phyloP scores from a whole-genome alignment of 2,113 vertebrate species.

The Brachionichthys hirsutus region DNA sequence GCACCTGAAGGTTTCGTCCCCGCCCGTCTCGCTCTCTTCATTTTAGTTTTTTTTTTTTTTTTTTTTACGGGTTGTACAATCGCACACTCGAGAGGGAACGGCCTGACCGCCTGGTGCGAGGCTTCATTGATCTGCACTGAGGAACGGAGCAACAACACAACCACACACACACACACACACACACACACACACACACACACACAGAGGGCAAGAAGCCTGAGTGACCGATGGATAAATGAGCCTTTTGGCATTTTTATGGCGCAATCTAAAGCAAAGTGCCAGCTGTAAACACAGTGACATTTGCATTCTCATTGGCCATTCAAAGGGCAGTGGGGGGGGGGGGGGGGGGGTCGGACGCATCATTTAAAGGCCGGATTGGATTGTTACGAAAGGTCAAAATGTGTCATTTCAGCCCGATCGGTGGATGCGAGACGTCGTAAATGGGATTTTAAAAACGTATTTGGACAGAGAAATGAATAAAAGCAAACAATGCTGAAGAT shows the following conservation, averaged over 20 bases:
- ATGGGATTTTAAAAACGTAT: no score
- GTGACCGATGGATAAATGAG: constrained; percentile 28
- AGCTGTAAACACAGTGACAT: constrained; percentile 60
- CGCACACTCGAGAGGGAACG: constrained; percentile 19
- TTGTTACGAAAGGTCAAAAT: no score
- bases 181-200: background rate
- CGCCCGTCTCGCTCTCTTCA: constrained; percentile 20
- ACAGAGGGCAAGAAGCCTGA: constrained; percentile 14
- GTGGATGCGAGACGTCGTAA: no score
- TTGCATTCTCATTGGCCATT: constrained; percentile 67
- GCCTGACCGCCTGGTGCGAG: constrained; percentile 30
- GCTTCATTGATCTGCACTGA: constrained; percentile 48
- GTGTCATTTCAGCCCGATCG: no score
- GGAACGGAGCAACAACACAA: constrained; percentile 8
- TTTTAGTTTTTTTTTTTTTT: background rate
- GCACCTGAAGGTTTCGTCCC: constrained; percentile 48
- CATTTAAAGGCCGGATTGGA: no score
- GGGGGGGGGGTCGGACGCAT: background rate
- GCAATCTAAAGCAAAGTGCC: constrained; percentile 54
- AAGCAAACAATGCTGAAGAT: no score
- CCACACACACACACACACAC: no score
- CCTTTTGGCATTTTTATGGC: constrained; percentile 61
- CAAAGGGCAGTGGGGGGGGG: constrained; percentile 62
- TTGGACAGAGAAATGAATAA: no score
- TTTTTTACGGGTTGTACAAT: constrained; percentile 32